These are phyloP conservation scores for Taxidea taxus DNA, from an alignment of 2,113 vertebrate species.

Conservation along the genomic window DNA sequence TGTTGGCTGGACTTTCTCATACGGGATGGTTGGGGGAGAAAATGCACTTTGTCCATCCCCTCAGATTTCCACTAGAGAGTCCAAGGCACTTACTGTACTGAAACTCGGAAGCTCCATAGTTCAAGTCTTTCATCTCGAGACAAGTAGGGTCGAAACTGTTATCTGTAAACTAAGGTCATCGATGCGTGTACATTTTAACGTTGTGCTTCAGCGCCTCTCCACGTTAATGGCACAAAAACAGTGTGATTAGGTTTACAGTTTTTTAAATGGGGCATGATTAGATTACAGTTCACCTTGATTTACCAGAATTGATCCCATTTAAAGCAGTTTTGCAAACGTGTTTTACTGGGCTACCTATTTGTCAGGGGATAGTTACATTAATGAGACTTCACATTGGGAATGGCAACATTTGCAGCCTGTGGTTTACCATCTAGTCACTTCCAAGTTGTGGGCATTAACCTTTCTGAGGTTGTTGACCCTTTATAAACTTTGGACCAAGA, in stretches of 20 bases:
- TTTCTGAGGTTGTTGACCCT: neutral
- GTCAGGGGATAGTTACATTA: neutral
- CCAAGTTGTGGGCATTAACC: neutral
- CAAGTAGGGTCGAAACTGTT: neutral
- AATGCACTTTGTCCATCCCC: neutral
- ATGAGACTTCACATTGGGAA: neutral
- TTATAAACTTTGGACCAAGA: slow-evolving; percentile 20
- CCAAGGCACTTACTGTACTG: neutral
- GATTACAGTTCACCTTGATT: neutral
- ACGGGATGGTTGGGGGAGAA: neutral
- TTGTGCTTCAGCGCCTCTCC: neutral
- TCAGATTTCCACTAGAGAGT: neutral
- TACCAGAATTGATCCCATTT: neutral
- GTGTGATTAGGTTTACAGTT: neutral
- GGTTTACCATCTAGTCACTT: neutral
- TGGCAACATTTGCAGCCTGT: neutral
- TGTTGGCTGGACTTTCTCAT: neutral
- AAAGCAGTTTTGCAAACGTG: neutral
- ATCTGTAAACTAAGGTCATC: neutral
- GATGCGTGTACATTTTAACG: neutral
- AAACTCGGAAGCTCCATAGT: neutral
- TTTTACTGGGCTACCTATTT: neutral
- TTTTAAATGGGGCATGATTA: neutral
- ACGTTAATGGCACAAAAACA: neutral
- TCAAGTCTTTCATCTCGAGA: neutral